These are phyloP conservation scores for Thunnus maccoyii DNA, from an alignment of 2,113 vertebrate species.

Conservation along the genomic window DNA sequence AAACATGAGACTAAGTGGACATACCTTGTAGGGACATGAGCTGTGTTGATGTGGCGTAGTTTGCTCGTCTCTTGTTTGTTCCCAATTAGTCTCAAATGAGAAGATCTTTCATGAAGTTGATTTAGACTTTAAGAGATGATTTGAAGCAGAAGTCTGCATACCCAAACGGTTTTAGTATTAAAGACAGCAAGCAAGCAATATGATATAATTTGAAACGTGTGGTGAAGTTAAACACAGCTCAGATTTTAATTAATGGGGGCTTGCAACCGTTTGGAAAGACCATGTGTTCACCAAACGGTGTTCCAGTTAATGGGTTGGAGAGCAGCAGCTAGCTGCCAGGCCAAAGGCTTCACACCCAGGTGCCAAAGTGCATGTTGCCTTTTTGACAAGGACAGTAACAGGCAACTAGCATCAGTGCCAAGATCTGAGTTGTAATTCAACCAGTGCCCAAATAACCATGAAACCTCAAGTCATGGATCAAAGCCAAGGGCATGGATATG, in stretches of 20 bases:
- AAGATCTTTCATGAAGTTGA: constrained; percentile 25
- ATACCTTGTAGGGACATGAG: constrained; percentile 66
- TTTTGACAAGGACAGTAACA: constrained; percentile 50
- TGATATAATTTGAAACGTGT: constrained; percentile 55
- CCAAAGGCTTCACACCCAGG: constrained; percentile 59
- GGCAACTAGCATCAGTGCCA: constrained; percentile 29
- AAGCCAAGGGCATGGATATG: constrained; percentile 18
- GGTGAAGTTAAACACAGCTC: constrained; percentile 32
- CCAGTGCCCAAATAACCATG: constrained; percentile 41
- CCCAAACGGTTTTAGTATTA: constrained; percentile 26
- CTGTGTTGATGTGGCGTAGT: constrained; percentile 36
- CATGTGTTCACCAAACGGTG: constrained; percentile 65
- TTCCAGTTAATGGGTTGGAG: constrained; percentile 43
- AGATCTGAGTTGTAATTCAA: constrained; percentile 50
- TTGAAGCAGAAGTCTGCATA: constrained; percentile 44
- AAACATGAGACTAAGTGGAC: constrained; percentile 80
- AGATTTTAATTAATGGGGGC: constrained; percentile 28
- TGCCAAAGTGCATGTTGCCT: constrained; percentile 43
- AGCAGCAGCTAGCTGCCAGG: constrained; percentile 39
- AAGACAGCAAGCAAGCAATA: constrained; percentile 31
- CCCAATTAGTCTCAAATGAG: constrained; percentile 12
- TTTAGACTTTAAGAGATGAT: constrained; percentile 41
- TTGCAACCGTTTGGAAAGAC: constrained; percentile 54
- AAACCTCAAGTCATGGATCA: constrained; percentile 52
- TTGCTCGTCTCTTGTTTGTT: constrained; percentile 46